Evolutionary conservation across 1,140 invertebrate species (phyloP).

Genomic region (Achatina immaculata): DNA sequence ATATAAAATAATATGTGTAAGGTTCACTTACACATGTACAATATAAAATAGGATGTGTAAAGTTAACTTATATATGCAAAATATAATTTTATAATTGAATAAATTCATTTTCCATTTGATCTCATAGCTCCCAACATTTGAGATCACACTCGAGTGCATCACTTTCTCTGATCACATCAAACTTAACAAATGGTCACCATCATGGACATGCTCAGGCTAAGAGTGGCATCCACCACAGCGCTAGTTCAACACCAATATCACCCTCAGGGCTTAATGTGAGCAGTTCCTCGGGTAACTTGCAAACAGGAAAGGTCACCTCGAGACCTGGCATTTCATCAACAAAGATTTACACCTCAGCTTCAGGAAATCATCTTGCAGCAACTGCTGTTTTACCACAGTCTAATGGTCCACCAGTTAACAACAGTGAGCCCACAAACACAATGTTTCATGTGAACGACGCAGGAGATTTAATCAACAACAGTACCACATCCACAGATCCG

Average conservation of each 20-base stretch:
- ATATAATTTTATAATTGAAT: too few relatives aligned
- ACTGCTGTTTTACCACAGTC: not conserved
- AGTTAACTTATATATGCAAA: too few relatives aligned
- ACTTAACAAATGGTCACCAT: not conserved
- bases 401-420: not conserved
- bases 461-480: not conserved
- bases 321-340: not conserved
- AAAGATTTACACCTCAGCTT: conserved; percentile 17
- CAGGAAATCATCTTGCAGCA: conserved; percentile 21
- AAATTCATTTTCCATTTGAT: too few relatives aligned
- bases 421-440: not conserved
- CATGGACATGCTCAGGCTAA: not conserved
- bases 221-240: not conserved
- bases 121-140: conserved; percentile 22
- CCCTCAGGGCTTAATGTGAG: not conserved
- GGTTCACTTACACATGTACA: too few relatives aligned
- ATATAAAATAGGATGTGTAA: too few relatives aligned
- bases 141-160: conserved; percentile 30
- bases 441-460: not conserved
- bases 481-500: too few relatives aligned
- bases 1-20: too few relatives aligned
- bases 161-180: not conserved
- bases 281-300: not conserved
- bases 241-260: not conserved
- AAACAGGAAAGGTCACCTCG: not conserved